phyloP scores from a whole-genome alignment of 1,140 invertebrate genomes.

The Cotesia chilonis region DNA sequence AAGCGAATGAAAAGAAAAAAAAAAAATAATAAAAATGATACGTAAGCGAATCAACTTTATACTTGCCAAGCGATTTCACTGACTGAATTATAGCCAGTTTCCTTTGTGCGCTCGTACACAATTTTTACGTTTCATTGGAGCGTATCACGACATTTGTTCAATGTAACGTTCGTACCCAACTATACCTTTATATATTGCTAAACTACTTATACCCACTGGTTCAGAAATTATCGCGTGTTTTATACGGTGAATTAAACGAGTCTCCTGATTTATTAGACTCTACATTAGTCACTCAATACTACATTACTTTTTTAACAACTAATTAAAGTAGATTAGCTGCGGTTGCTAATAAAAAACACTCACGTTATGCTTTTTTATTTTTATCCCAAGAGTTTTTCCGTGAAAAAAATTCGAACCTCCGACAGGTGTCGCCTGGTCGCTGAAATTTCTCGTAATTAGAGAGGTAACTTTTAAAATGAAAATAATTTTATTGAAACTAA shows the following conservation, averaged over 20 bases:
- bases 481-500: too few relatives aligned
- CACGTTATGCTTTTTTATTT: too few relatives aligned
- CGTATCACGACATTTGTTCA: conserved; percentile 24
- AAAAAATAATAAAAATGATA: not conserved
- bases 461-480: too few relatives aligned
- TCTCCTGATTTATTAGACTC: conserved; percentile 17
- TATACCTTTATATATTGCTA: not conserved
- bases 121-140: conserved; percentile 28
- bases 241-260: conserved; percentile 19
- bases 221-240: conserved; percentile 27
- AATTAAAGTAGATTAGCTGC: too few relatives aligned
- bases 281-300: too few relatives aligned
- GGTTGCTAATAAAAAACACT: too few relatives aligned
- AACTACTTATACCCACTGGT: conserved; percentile 11
- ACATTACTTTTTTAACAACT: too few relatives aligned
- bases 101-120: conserved; percentile 29
- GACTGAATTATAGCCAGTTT: conserved; percentile 30
- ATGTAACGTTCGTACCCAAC: not conserved
- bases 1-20: not conserved
- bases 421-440: too few relatives aligned
- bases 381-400: too few relatives aligned
- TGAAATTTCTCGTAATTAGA: too few relatives aligned
- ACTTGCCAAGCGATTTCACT: conserved; percentile 23
- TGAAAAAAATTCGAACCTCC: too few relatives aligned
- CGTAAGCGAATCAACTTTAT: conserved; percentile 17